phyloP scores from a whole-genome alignment of 2,888 invertebrate species.

The Abrostola tripartita region DNA sequence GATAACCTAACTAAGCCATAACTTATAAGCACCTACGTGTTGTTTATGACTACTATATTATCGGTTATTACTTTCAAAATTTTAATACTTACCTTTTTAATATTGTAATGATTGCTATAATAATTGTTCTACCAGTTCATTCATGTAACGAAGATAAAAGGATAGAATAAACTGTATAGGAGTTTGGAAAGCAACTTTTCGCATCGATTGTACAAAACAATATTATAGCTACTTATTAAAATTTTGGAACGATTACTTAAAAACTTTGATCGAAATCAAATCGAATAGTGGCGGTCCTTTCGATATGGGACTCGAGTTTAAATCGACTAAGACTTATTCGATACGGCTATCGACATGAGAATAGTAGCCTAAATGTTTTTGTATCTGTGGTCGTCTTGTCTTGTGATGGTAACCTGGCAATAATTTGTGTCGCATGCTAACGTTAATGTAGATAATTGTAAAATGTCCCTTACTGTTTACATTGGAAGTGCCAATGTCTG shows the following conservation, averaged over 20 bases:
- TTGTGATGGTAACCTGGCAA: conserved; percentile 50
- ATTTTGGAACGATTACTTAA: not conserved
- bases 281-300: conserved; percentile 1
- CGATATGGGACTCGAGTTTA: not conserved
- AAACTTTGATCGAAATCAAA: not conserved
- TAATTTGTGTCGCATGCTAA: conserved; percentile 47
- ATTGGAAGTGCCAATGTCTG: conserved; percentile 43
- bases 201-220: conserved; percentile 19
- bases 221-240: conserved; percentile 3
- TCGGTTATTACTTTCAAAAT: no score
- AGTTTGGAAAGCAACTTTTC: conserved; percentile 5
- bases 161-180: not conserved
- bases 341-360: not conserved
- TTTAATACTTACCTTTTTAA: no score
- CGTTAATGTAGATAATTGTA: conserved; percentile 15
- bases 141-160: not conserved
- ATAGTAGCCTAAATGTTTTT: not conserved
- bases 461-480: conserved; percentile 18
- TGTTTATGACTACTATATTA: no score
- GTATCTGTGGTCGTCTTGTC: conserved; percentile 12
- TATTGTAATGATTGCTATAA: no score
- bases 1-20: not conserved
- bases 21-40: not conserved
- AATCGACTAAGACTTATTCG: not conserved
- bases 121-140: no score